Evolutionary conservation across 37 sponge, comb jelly and placozoan genomes (phyloP).

Genomic region (Petrosia ficiformis): DNA sequence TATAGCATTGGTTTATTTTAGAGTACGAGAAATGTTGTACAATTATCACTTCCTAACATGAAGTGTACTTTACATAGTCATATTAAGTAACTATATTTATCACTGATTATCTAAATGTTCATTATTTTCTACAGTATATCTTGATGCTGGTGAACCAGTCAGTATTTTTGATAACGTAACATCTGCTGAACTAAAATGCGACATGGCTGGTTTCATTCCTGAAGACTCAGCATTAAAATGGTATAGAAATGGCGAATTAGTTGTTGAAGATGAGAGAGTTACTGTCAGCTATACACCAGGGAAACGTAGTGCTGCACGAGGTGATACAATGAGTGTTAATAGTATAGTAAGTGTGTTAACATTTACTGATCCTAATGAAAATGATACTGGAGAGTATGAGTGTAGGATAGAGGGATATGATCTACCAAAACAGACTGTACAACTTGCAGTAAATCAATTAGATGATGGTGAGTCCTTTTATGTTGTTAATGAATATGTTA

Average conservation of each 20-base stretch:
- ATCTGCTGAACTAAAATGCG: slow-evolving; percentile 27
- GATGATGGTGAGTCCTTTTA: slow-evolving; percentile 5
- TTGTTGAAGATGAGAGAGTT: background rate
- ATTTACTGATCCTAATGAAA: slow-evolving; percentile 17
- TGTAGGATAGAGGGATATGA: slow-evolving; percentile 18
- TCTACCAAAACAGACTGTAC: background rate
- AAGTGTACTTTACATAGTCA: no score
- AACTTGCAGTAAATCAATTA: slow-evolving; percentile 19
- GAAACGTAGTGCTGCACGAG: background rate
- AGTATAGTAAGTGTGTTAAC: slow-evolving; percentile 15
- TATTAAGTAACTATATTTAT: no score
- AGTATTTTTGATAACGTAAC: background rate
- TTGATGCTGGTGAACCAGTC: background rate
- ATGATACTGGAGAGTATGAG: slow-evolving; percentile 44
- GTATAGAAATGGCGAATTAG: slow-evolving; percentile 8
- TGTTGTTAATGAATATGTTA: no score
- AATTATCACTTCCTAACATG: no score
- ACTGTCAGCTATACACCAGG: slow-evolving; percentile 7
- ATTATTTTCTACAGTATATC: no score
- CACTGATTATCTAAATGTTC: no score
- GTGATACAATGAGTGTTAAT: background rate
- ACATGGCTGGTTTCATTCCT: slow-evolving; percentile 35
- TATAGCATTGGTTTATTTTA: no score
- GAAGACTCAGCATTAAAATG: slow-evolving; percentile 29
- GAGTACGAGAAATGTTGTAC: no score